A percentile compares a stretch with the other conserved stretches of the same genome.
These are phyloP conservation scores for Cydia strobilella DNA, from an alignment of 1,140 invertebrate genomes.

Conservation along the genomic window DNA sequence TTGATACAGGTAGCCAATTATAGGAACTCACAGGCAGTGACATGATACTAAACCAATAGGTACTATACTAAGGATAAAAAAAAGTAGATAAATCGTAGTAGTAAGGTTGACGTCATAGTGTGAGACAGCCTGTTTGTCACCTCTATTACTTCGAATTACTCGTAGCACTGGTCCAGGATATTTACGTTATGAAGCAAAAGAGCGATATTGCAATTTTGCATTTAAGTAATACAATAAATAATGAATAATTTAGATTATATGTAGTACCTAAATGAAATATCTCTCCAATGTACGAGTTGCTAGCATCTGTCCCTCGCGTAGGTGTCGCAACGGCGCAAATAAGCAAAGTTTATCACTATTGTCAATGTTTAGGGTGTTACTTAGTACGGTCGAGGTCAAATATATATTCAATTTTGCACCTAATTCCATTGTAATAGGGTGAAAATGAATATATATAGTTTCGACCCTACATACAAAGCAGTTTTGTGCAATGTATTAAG, in stretches of 20 bases:
- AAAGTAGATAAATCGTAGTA: too few relatives aligned
- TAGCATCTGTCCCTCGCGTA: neutral
- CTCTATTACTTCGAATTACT: too few relatives aligned
- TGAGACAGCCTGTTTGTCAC: too few relatives aligned
- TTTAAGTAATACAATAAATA: neutral
- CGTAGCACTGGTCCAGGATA: too few relatives aligned
- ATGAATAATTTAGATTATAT: neutral
- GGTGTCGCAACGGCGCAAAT: neutral
- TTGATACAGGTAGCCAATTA: too few relatives aligned
- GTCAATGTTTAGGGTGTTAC: conserved; percentile 26
- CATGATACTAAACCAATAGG: too few relatives aligned
- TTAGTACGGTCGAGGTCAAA: neutral
- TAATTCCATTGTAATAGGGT: neutral
- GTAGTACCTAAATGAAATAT: neutral
- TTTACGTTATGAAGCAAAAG: too few relatives aligned
- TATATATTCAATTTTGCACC: neutral
- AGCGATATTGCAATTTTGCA: too few relatives aligned
- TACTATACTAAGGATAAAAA: too few relatives aligned
- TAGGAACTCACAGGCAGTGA: too few relatives aligned
- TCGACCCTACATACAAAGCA: neutral
- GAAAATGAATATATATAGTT: neutral
- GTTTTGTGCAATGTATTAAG: conserved; percentile 4
- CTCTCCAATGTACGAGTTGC: neutral
- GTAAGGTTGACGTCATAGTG: too few relatives aligned
- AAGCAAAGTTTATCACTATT: conserved; percentile 10